phyloP scores from a whole-genome alignment of 2,797 vertebrate species.

The Mormyrus hasselquistii region DNA sequence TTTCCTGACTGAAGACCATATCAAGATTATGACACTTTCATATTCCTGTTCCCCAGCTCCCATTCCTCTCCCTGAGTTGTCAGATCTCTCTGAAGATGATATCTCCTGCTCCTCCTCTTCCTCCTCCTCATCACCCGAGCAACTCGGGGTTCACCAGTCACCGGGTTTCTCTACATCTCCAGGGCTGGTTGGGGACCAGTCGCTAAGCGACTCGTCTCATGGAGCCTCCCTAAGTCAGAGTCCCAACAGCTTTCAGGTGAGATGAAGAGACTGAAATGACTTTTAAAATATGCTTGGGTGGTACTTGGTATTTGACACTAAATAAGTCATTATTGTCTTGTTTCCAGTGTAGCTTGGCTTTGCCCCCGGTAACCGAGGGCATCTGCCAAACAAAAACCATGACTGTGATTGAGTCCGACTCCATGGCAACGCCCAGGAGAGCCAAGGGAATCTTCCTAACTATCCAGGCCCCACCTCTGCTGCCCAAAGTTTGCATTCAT shows the following conservation, averaged over 20 bases:
- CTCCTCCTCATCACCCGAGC: conserved; percentile 58
- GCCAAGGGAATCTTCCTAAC: conserved; percentile 58
- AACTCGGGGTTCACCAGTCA: conserved; percentile 52
- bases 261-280: neutral
- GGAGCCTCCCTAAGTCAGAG: conserved; percentile 48
- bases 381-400: conserved; percentile 56
- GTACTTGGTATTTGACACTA: neutral
- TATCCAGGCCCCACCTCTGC: conserved; percentile 53
- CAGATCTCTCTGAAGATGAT: conserved; percentile 75
- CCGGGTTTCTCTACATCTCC: conserved; percentile 54
- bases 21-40: neutral
- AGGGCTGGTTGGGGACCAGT: conserved; percentile 59
- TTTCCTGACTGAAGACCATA: neutral
- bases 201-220: conserved; percentile 62
- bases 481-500: conserved; percentile 66
- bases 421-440: conserved; percentile 60
- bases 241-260: conserved; percentile 57
- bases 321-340: conserved; percentile 29
- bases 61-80: conserved; percentile 48
- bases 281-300: neutral
- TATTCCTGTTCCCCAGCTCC: conserved; percentile 44
- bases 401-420: conserved; percentile 54
- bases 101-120: conserved; percentile 59
- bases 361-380: conserved; percentile 67
- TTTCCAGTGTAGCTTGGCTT: conserved; percentile 58